Conservation (phyloP, 2,113 vertebrate species). For the Macaca fascicularis region DNA sequence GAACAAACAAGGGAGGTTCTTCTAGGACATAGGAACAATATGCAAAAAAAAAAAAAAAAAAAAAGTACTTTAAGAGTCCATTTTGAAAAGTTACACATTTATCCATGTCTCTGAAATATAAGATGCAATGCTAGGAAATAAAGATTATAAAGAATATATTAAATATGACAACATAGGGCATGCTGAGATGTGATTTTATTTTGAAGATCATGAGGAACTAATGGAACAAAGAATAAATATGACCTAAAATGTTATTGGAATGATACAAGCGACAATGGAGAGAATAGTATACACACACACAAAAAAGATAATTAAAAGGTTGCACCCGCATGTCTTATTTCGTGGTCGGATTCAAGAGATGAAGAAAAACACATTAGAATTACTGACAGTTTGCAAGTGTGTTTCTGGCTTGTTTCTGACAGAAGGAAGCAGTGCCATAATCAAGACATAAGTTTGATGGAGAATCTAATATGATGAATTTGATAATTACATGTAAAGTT, state of each 20-base stretch:
- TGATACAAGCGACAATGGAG: background rate
- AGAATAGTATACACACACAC: background rate
- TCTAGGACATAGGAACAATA: background rate
- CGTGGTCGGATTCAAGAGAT: background rate
- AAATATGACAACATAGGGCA: background rate
- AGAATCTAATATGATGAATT: background rate
- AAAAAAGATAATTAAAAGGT: background rate
- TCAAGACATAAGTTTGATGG: background rate
- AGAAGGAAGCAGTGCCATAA: background rate
- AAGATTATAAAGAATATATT: background rate
- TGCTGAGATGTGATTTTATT: background rate
- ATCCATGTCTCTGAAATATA: background rate
- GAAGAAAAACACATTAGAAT: background rate
- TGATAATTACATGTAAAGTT: background rate
- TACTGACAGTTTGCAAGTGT: background rate
- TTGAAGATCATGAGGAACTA: background rate
- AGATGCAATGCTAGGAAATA: background rate
- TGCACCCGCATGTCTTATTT: background rate
- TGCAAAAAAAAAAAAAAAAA: background rate
- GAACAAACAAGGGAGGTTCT: background rate
- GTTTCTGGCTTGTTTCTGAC: background rate
- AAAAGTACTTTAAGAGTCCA: background rate
- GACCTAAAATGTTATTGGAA: background rate
- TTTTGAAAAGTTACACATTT: background rate
- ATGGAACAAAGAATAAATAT: background rate